These are phyloP conservation scores for Coturnix japonica DNA, from an alignment of 2,113 vertebrate species.

Conservation along the genomic window DNA sequence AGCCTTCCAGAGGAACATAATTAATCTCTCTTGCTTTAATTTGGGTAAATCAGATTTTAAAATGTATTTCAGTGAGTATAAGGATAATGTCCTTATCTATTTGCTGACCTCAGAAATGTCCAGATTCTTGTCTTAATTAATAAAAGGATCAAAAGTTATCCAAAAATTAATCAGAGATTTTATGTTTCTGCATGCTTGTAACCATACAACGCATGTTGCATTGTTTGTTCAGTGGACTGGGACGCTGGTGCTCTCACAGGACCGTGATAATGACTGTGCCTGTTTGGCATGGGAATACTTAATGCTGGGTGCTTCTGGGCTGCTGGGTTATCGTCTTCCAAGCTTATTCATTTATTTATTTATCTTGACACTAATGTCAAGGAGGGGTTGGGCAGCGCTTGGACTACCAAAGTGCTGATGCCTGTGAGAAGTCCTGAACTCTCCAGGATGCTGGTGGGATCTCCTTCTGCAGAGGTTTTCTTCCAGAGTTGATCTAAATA, in stretches of 20 bases:
- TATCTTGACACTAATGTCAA: neutral
- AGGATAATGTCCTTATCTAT: neutral
- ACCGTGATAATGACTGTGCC: neutral
- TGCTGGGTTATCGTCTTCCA: neutral
- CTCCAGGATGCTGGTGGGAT: neutral
- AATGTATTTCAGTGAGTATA: neutral
- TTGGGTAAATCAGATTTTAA: neutral
- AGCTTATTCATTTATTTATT: neutral
- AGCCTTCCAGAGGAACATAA: neutral
- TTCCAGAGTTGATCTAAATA: neutral
- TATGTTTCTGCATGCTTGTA: neutral
- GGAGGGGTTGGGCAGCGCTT: neutral
- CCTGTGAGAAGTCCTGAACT: neutral
- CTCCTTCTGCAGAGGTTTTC: neutral
- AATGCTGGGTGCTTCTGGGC: neutral
- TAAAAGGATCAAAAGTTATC: neutral
- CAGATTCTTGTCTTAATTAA: neutral
- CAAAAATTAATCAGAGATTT: neutral
- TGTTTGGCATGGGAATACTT: neutral
- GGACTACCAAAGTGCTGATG: neutral
- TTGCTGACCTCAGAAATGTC: neutral
- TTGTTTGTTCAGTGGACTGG: neutral
- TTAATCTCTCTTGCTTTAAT: neutral
- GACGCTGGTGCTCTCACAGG: neutral
- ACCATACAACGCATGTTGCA: too few species aligned